phyloP scores from a whole-genome alignment of 2,797 vertebrate species.

The Acanthiza pusilla region DNA sequence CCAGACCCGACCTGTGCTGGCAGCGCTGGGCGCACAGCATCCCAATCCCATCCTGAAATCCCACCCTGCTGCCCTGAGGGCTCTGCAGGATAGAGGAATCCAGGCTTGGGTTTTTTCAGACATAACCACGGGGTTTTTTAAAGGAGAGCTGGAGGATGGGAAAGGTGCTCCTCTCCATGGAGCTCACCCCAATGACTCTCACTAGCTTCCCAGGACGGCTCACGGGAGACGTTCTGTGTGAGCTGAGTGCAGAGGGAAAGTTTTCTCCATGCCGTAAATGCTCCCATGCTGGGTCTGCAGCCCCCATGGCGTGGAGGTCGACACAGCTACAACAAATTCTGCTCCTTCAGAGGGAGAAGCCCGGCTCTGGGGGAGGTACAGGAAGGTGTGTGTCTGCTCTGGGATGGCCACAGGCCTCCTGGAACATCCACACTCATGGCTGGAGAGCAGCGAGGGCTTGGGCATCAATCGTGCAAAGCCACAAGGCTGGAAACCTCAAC shows the following conservation, averaged over 20 bases:
- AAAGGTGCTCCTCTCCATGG: not conserved
- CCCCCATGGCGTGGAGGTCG: accelerated
- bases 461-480: not conserved
- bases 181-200: not conserved
- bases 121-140: accelerated
- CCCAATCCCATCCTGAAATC: not conserved
- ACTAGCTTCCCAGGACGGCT: accelerated
- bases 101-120: accelerated
- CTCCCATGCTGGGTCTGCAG: not conserved
- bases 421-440: accelerated
- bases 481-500: not conserved
- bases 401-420: not conserved
- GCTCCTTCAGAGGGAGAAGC: not conserved
- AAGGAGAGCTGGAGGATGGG: not conserved
- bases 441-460: not conserved
- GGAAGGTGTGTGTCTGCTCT: not conserved
- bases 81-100: not conserved
- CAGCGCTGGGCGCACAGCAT: not conserved
- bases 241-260: accelerated
- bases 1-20: not conserved
- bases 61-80: not conserved
- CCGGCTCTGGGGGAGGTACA: not conserved
- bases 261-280: accelerated
- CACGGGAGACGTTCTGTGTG: accelerated
- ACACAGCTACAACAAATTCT: not conserved